A percentile compares a stretch with the other conserved stretches of the same genome.
Evolutionary conservation across 2,888 invertebrate species (phyloP).

Genomic region (Drosophila algonquin): DNA sequence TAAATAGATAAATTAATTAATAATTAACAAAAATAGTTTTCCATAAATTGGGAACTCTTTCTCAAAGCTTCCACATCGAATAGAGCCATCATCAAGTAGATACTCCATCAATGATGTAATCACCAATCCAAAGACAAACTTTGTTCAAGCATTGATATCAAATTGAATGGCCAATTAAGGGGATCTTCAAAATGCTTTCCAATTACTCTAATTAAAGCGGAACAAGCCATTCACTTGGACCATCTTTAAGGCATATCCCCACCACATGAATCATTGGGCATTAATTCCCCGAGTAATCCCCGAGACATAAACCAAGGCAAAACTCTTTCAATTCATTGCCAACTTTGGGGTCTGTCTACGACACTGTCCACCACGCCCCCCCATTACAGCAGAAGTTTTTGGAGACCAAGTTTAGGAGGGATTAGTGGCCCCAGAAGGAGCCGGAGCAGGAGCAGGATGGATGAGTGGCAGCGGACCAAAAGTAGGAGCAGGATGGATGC

Average conservation of each 20-base stretch:
- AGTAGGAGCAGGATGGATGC: background rate
- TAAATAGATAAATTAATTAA: no score
- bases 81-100: no score
- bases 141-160: background rate
- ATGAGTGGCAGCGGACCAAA: conserved; percentile 10
- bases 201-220: background rate
- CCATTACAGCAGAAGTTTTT: conserved; percentile 16
- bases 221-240: background rate
- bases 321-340: conserved; percentile 35
- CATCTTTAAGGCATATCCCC: background rate
- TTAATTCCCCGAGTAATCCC: conserved; percentile 13
- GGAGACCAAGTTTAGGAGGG: conserved; percentile 21
- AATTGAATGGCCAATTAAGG: background rate
- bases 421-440: conserved; percentile 14
- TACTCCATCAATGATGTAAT: background rate
- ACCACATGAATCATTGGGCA: conserved; percentile 32
- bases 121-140: background rate
- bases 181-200: background rate
- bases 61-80: no score
- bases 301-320: conserved; percentile 13
- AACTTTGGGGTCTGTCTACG: conserved; percentile 30
- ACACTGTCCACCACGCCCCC: conserved; percentile 31
- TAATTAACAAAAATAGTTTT: no score
- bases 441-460: background rate
- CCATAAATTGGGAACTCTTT: no score